Conservation (phyloP, 2,797 vertebrate genomes). For the Pitangus sulphuratus region DNA sequence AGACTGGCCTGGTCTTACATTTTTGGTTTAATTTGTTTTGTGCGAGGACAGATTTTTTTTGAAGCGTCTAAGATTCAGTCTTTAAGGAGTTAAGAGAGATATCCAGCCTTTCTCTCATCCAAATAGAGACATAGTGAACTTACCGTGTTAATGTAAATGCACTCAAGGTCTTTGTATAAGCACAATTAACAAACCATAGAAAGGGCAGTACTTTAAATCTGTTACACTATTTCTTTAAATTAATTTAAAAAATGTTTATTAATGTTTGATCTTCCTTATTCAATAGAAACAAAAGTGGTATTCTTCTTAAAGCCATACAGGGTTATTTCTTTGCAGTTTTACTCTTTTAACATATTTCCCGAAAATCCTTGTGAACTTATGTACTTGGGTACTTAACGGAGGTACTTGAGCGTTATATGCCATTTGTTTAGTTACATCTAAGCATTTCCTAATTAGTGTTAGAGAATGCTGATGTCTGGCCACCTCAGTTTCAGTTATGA, state of each 20-base stretch:
- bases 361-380: not conserved
- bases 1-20: not conserved
- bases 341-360: not conserved
- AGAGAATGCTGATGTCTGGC: not conserved
- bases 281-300: not conserved
- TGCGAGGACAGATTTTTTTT: not conserved
- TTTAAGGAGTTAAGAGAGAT: not conserved
- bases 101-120: not conserved
- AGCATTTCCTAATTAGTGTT: not conserved
- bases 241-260: not conserved
- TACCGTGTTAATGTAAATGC: not conserved
- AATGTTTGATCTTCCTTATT: not conserved
- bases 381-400: not conserved
- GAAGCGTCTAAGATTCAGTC: accelerated
- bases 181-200: not conserved
- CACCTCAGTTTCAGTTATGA: not conserved
- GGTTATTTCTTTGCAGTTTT: not conserved
- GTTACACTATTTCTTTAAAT: not conserved
- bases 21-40: not conserved
- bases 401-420: not conserved
- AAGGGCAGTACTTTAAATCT: not conserved
- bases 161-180: not conserved
- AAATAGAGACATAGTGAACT: not conserved
- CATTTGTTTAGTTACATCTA: not conserved
- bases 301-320: not conserved